phyloP scores from a whole-genome alignment of 2,797 vertebrate species.

The Acrossocheilus fasciatus region DNA sequence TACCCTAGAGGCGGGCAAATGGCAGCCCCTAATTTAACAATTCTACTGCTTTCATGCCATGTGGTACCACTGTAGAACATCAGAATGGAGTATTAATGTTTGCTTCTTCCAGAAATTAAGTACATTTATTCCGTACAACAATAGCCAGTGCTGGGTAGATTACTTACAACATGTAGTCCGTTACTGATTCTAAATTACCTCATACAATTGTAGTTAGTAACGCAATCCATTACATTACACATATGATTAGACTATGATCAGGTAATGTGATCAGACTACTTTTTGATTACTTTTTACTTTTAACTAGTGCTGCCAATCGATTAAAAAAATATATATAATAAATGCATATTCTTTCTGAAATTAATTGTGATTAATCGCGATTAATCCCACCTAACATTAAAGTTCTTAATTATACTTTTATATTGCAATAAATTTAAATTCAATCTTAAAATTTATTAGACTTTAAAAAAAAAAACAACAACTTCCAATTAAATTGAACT shows the following conservation, averaged over 20 bases:
- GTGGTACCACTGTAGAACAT: slow-evolving; percentile 8
- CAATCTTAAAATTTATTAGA: too few species aligned
- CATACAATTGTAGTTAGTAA: not conserved
- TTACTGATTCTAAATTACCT: not conserved
- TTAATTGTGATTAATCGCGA: too few species aligned
- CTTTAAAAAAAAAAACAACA: too few species aligned
- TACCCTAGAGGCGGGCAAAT: slow-evolving; percentile 38
- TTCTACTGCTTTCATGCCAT: slow-evolving; percentile 45
- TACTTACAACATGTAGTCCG: not conserved
- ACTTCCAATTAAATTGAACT: too few species aligned
- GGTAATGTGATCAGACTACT: not conserved
- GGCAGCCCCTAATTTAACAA: slow-evolving; percentile 47
- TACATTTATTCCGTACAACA: not conserved
- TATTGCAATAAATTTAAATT: too few species aligned
- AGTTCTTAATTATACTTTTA: too few species aligned
- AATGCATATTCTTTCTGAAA: too few species aligned
- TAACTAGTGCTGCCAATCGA: too few species aligned
- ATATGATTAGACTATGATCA: not conserved
- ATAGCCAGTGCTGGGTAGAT: not conserved
- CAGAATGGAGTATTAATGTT: not conserved
- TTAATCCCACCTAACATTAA: too few species aligned
- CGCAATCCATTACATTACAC: not conserved
- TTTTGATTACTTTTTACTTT: not conserved
- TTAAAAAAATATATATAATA: too few species aligned
- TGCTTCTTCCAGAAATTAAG: not conserved